Percentiles rank a stretch among this genome's conserved stretches.
These are phyloP conservation scores for Oreamnos americanus DNA, from an alignment of 2,113 vertebrate genomes.

Conservation along the genomic window DNA sequence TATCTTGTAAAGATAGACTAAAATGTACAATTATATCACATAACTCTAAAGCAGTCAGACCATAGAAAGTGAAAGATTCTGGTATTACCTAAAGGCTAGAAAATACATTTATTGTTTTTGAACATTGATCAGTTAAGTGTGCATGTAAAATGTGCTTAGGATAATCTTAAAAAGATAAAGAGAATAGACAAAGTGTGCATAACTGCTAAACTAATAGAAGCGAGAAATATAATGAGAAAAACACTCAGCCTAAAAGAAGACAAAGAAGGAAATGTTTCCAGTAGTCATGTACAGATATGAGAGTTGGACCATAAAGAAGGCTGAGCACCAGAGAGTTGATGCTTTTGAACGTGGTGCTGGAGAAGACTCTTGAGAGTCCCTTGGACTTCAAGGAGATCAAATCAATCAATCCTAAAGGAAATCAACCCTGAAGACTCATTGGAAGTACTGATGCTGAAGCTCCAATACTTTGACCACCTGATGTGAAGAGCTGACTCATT, in stretches of 20 bases:
- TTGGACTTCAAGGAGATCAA: background rate
- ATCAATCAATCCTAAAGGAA: background rate
- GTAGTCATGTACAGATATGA: background rate
- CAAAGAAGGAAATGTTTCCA: background rate
- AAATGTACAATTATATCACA: background rate
- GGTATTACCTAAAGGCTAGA: background rate
- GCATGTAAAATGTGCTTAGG: background rate
- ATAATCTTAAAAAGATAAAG: background rate
- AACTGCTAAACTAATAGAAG: background rate
- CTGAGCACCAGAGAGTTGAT: background rate
- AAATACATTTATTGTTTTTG: background rate
- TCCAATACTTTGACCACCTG: background rate
- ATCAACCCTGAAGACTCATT: background rate
- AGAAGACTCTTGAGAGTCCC: background rate
- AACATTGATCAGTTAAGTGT: background rate
- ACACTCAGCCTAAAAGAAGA: too few relatives aligned
- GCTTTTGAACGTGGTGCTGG: background rate
- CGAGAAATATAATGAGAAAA: background rate
- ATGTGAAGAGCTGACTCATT: background rate
- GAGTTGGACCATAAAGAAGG: background rate
- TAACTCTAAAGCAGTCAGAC: background rate
- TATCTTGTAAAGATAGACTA: background rate
- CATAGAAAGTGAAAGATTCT: background rate
- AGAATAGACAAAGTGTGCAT: background rate
- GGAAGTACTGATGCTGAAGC: background rate